Evolutionary conservation across 64 coral and sea anemone species (phyloP).

Genomic region (Anthopleura sola): DNA sequence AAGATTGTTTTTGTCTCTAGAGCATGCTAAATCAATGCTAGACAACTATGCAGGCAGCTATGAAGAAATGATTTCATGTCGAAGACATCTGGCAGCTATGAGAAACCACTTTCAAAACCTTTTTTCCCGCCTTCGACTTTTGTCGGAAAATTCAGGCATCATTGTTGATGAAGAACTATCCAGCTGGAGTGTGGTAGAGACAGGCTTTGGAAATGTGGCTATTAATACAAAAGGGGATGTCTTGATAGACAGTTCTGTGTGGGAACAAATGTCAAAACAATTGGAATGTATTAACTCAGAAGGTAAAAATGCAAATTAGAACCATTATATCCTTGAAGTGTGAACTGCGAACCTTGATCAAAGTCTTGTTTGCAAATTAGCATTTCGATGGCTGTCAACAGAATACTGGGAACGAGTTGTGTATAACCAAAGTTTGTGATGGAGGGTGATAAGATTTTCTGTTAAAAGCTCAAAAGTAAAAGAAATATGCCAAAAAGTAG

Average conservation of each 20-base stretch:
- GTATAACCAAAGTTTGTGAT: too few relatives aligned
- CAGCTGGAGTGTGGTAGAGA: constrained; percentile 22
- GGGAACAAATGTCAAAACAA: constrained; percentile 21
- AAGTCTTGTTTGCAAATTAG: too few relatives aligned
- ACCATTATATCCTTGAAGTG: not conserved
- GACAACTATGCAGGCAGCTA: not conserved
- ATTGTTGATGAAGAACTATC: not conserved
- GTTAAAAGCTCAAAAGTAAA: too few relatives aligned
- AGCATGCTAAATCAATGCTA: not conserved
- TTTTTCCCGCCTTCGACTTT: not conserved
- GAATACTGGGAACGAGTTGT: too few relatives aligned
- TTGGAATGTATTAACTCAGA: constrained; percentile 7
- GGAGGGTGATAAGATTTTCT: too few relatives aligned
- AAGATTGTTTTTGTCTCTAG: not conserved
- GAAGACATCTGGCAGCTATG: constrained; percentile 8
- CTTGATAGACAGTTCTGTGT: constrained; percentile 21
- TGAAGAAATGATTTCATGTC: constrained; percentile 12
- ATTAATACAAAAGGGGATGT: constrained; percentile 2
- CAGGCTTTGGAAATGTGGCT: constrained; percentile 2
- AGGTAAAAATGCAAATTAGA: not conserved
- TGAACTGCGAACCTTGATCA: too few relatives aligned
- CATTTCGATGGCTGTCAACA: not conserved
- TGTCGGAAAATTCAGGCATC: constrained; percentile 12
- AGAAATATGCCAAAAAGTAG: too few relatives aligned
- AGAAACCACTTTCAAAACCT: constrained; percentile 15